These are phyloP conservation scores for Actinemys pallida DNA, from an alignment of 2,113 vertebrate species.

Conservation along the genomic window DNA sequence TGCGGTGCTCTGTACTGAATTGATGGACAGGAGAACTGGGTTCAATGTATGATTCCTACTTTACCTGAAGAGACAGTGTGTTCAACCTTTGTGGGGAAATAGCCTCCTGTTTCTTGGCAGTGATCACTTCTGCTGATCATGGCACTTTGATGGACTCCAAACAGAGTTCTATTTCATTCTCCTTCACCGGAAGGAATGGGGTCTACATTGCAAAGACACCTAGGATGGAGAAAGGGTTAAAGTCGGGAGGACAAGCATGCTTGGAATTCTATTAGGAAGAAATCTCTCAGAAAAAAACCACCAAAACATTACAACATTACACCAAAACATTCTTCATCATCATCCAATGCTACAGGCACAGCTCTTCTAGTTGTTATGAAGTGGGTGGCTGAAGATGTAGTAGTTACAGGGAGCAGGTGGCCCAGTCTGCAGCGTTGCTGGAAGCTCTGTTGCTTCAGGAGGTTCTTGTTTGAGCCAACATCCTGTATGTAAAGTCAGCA, in stretches of 20 bases:
- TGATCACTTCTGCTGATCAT: neutral
- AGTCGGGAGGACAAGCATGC: neutral
- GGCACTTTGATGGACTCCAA: neutral
- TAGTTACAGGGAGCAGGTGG: neutral
- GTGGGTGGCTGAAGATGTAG: neutral
- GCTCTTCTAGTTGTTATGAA: neutral
- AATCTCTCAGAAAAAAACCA: neutral
- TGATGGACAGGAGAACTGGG: neutral
- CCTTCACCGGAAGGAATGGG: neutral
- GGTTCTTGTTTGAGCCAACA: neutral
- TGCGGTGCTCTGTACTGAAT: neutral
- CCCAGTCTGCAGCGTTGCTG: neutral
- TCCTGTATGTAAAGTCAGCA: neutral
- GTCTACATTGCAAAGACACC: neutral
- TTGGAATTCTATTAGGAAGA: neutral
- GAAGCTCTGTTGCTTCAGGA: neutral
- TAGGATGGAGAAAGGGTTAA: neutral
- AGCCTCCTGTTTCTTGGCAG: neutral
- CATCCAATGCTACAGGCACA: neutral
- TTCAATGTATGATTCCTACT: neutral
- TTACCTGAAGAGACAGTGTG: neutral
- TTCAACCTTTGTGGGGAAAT: neutral
- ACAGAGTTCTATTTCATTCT: neutral
- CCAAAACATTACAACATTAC: neutral
- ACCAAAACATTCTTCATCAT: neutral